These are phyloP conservation scores for Thalassophryne amazonica DNA, from an alignment of 2,797 vertebrate species.

Conservation along the genomic window DNA sequence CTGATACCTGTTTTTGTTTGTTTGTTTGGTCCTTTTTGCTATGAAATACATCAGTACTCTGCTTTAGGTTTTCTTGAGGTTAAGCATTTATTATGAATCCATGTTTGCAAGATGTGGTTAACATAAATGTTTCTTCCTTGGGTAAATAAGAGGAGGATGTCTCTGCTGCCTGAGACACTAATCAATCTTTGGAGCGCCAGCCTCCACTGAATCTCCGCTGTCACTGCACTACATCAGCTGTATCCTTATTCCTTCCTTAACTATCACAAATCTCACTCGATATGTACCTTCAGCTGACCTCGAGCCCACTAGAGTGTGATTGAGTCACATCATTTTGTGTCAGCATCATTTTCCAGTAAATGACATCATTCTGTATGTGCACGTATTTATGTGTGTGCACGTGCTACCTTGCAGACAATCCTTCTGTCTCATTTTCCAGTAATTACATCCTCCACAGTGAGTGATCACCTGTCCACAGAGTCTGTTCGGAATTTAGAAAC, in stretches of 20 bases:
- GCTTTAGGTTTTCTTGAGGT: neutral
- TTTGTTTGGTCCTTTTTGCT: neutral
- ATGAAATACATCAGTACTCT: neutral
- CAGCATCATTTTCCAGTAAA: constrained; percentile 21
- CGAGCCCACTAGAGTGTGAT: constrained; percentile 19
- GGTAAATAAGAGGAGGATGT: constrained; percentile 6
- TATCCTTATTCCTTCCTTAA: constrained; percentile 34
- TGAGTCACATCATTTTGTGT: constrained; percentile 22
- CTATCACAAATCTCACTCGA: constrained; percentile 26
- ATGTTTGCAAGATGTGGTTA: neutral
- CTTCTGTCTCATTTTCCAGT: constrained; percentile 14
- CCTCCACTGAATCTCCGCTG: constrained; percentile 20
- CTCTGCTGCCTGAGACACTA: constrained; percentile 31
- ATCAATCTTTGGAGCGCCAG: constrained; percentile 65
- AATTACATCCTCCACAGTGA: constrained; percentile 41
- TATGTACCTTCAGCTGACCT: constrained; percentile 56
- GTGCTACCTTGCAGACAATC: constrained; percentile 12
- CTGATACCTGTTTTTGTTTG: neutral
- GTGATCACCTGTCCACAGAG: constrained; percentile 21
- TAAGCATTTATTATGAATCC: neutral
- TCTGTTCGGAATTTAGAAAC: constrained; percentile 17
- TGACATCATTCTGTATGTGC: constrained; percentile 17
- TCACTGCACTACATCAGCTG: constrained; percentile 26
- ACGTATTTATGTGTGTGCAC: neutral
- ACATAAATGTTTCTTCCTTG: neutral